A percentile compares a stretch with the other conserved stretches of the same genome.
Evolutionary conservation across 2,797 vertebrate genomes (phyloP).

Genomic region (Melanotaenia maccullochi): DNA sequence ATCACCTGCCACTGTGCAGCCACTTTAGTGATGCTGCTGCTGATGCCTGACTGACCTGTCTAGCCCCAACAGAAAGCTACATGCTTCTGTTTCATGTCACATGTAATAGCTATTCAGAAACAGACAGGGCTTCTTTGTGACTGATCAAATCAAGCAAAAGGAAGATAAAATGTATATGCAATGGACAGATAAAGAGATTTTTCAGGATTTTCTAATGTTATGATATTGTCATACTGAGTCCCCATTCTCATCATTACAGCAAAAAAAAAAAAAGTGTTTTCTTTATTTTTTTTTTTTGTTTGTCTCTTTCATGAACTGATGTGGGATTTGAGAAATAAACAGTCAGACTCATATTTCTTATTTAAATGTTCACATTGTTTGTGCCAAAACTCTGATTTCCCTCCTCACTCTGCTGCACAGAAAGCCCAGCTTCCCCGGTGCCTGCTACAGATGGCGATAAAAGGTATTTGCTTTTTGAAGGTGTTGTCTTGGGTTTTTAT

Average conservation of each 20-base stretch:
- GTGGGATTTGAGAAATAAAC: conserved; percentile 76
- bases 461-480: conserved; percentile 80
- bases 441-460: conserved; percentile 78
- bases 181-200: conserved; percentile 21
- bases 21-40: conserved; percentile 67
- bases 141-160: conserved; percentile 11
- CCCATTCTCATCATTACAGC: conserved; percentile 13
- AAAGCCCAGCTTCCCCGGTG: conserved; percentile 79
- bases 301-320: conserved; percentile 50
- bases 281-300: conserved; percentile 41
- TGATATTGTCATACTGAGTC: background rate
- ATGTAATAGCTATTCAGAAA: conserved; percentile 44
- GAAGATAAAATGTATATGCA: conserved; percentile 30
- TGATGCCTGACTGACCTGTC: conserved; percentile 66
- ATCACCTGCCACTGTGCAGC: conserved; percentile 77
- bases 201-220: conserved; percentile 25
- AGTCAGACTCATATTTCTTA: conserved; percentile 73
- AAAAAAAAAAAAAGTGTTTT: conserved; percentile 24
- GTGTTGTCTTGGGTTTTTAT: conserved; percentile 77
- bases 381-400: conserved; percentile 81
- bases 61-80: conserved; percentile 36
- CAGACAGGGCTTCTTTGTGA: conserved; percentile 26
- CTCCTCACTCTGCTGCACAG: conserved; percentile 73
- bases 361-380: conserved; percentile 82
- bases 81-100: conserved; percentile 69